Conservation (phyloP, 2,888 invertebrate species). For the Teleogryllus oceanicus region DNA sequence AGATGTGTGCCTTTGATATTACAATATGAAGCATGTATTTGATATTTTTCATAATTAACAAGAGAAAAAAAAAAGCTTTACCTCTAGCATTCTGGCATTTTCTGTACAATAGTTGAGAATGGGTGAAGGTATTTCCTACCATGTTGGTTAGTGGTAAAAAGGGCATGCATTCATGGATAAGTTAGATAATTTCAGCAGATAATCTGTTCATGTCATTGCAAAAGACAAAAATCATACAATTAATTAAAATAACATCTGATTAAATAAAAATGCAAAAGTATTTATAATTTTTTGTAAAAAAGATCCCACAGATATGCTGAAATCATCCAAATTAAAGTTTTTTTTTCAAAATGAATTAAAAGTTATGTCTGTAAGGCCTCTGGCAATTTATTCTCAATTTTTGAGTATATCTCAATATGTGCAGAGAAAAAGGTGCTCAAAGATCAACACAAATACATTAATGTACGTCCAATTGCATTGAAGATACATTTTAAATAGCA, state of each 20-base stretch:
- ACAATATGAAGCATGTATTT: too few relatives aligned
- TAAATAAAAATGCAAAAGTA: too few relatives aligned
- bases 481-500: background rate
- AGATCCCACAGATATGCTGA: background rate
- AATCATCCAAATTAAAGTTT: background rate
- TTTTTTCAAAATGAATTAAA: background rate
- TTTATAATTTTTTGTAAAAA: too few relatives aligned
- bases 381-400: slow-evolving; percentile 11
- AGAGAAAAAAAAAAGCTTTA: too few relatives aligned
- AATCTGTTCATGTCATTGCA: too few relatives aligned
- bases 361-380: slow-evolving; percentile 1
- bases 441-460: background rate
- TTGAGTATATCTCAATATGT: slow-evolving; percentile 2
- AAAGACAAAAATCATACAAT: too few relatives aligned
- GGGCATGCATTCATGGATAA: background rate
- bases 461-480: background rate
- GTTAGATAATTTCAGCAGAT: background rate
- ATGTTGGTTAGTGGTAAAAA: background rate
- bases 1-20: too few relatives aligned
- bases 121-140: background rate
- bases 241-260: too few relatives aligned
- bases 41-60: too few relatives aligned
- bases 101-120: background rate
- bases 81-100: too few relatives aligned
- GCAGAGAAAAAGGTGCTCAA: slow-evolving; percentile 9